Evolutionary conservation across 2,888 invertebrate species (phyloP).

Genomic region (Invenusta paracnida): DNA sequence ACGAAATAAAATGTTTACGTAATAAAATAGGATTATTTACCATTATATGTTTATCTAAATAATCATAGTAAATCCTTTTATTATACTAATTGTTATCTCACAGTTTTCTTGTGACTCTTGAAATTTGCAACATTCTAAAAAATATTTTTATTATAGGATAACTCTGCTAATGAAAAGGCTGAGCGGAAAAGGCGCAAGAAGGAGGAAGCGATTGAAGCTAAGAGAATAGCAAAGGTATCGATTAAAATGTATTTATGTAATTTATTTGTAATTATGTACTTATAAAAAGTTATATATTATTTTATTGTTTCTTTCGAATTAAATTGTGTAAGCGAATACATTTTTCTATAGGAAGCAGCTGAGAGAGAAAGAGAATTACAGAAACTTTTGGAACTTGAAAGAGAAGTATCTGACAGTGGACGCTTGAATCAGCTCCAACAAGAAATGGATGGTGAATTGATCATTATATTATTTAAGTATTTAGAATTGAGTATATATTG

Average conservation of each 20-base stretch:
- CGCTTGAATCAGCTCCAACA: not conserved
- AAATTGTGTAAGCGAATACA: not conserved
- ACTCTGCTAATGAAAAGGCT: constrained; percentile 38
- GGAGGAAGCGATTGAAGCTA: constrained; percentile 44
- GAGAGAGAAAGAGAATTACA: constrained; percentile 47
- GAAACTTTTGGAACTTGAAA: constrained; percentile 47
- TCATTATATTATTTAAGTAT: not conserved
- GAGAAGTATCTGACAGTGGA: not conserved
- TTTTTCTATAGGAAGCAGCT: not conserved
- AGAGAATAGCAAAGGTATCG: not conserved
- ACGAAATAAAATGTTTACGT: too few relatives aligned
- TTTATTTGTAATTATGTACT: too few relatives aligned
- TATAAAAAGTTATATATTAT: not conserved
- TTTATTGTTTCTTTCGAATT: not conserved
- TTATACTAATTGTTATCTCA: not conserved
- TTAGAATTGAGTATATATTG: too few relatives aligned
- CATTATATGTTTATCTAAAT: too few relatives aligned
- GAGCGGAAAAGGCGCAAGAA: constrained; percentile 44
- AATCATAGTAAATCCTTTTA: too few relatives aligned
- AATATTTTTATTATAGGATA: constrained; percentile 43
- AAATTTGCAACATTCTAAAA: not conserved
- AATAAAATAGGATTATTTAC: too few relatives aligned
- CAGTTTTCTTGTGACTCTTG: not conserved
- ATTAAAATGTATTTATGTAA: not conserved
- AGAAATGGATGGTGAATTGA: not conserved